Base-by-base conservation (phyloP, 2,113 vertebrate genomes). In the Dolichotis patagonum region DNA sequence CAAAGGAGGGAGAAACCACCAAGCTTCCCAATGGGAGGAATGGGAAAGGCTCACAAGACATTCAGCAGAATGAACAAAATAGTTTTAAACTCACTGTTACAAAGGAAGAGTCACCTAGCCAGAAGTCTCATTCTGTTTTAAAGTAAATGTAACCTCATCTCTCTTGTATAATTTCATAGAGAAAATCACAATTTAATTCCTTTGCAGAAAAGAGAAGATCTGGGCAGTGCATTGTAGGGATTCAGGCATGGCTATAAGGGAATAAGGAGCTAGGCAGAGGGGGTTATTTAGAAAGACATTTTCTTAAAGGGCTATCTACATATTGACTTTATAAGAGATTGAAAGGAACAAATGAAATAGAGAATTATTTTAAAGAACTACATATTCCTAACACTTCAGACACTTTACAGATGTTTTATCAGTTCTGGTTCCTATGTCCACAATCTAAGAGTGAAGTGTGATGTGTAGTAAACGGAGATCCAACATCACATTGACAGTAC, bases 291-390 rank as follows among this genome's bases (percentile, higher is more conserved):
- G 11, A 60, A 87, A 85, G 56, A 22, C 13, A 3, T 52, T 56
- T 75, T 91, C 84, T 35, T 78, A 20, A 81, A 56, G 3, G 5
- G 3, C 71, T 75, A 12, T 86, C 8, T 43, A 41, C 41, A 2
- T n/a, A 80, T 38, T 28, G 12, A 71, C 20, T 83, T 65, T 52
- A 20, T 32, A 83, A 46, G 75, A 89, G 28, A 20, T 30, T 86
- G 19, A 75, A 69, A 82, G 90, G 24, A 43, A 43, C 62, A 81
- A 17, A 38, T 80, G 20, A 95, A 67, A 38, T 30, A 83, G 28
- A 52, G 22, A 19, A 46, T 84, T 75, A 69, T 88, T 90, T 60
- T 46, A 63, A 78, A 83, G 93, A 89, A 14, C 60, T 93, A 8
- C 14, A 7, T 63, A 7, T 56, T 63, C 62, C 77, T 62, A 16